Evolutionary conservation across 2,888 invertebrate genomes (phyloP), one percentile per base, ranked within the genome.

Genomic region (Caprella mutica): DNA sequence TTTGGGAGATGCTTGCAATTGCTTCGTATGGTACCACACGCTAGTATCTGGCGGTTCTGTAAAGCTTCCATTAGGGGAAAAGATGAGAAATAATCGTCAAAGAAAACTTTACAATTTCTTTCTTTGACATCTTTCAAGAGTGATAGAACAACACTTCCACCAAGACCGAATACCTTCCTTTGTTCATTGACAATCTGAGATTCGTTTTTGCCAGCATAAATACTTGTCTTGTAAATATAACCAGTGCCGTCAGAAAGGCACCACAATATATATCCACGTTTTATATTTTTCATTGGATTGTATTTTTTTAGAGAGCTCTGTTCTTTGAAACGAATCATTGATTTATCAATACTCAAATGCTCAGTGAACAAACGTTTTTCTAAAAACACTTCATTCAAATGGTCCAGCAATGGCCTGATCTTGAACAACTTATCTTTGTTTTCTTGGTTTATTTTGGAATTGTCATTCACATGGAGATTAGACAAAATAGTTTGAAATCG

Each of bases 161-260:
- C 48, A 29, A 48, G 19, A 6, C 48, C 48, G 6, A 30, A 21
- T 21, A 24, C 1, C 1, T 3, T 2, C 9, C 44, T 26, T 17
- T 26, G 26, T 17, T 8, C 1, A 2, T 3, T n/a, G 21, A 19
- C 35, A n/a, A 4, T 17, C 12, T 42, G 9, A 26, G 55, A 54
- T 6, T 52, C 67, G 23, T 59, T 53, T 64, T 73, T 73, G 4
- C 70, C 68, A 27, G 68, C 66, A 57, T 70, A 69, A n/a, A 71
- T 61, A 50, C 68, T 61, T 66, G 68, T 69, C 39, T 69, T 55
- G 50, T 52, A 33, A 1, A 55, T 23, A 29, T 55, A 44, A 6
- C 55, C 29, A 14, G 24, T 8, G 8, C 23, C 29, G 17, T 55
- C 55, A 24, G 44, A 30, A 1, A 43, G 24, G 26, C 55, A 55